Conservation (phyloP, 2,113 vertebrate genomes). For the Leptocoma aspasia region DNA sequence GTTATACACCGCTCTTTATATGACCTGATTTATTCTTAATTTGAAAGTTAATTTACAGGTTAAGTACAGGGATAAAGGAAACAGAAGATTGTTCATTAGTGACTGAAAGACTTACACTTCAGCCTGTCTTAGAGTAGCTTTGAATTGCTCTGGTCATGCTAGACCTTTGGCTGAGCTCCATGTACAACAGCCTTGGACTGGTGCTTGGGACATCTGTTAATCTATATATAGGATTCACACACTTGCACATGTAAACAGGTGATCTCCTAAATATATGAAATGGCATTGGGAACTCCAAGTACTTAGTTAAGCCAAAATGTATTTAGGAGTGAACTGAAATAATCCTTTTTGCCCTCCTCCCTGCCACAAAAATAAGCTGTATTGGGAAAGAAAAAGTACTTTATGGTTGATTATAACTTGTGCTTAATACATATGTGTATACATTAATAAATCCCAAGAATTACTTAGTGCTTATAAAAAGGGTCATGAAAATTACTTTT, state of each 20-base stretch:
- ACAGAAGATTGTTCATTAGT: not conserved
- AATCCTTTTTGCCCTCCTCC: not conserved
- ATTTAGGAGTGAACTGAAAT: conserved; percentile 7
- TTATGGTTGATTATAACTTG: not conserved
- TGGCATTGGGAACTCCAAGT: conserved; percentile 42
- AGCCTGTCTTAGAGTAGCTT: conserved; percentile 7
- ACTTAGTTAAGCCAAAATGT: conserved; percentile 42
- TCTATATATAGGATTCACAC: conserved; percentile 63
- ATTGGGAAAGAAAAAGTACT: not conserved
- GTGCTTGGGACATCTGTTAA: conserved; percentile 56
- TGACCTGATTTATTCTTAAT: not conserved
- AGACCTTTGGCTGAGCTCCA: conserved; percentile 40
- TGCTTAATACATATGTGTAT: not conserved
- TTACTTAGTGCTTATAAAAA: not conserved
- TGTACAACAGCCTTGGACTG: conserved; percentile 24
- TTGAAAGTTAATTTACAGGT: not conserved
- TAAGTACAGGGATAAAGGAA: not conserved
- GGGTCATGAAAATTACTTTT: not conserved
- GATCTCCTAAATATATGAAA: conserved; percentile 63
- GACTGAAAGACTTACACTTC: not conserved
- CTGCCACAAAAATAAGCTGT: not conserved
- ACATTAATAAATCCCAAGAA: not conserved
- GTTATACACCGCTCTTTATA: not conserved
- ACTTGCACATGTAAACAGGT: conserved; percentile 58
- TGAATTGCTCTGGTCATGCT: conserved; percentile 33